Conservation (phyloP, 2,113 vertebrate genomes). For the Ailurus styani region DNA sequence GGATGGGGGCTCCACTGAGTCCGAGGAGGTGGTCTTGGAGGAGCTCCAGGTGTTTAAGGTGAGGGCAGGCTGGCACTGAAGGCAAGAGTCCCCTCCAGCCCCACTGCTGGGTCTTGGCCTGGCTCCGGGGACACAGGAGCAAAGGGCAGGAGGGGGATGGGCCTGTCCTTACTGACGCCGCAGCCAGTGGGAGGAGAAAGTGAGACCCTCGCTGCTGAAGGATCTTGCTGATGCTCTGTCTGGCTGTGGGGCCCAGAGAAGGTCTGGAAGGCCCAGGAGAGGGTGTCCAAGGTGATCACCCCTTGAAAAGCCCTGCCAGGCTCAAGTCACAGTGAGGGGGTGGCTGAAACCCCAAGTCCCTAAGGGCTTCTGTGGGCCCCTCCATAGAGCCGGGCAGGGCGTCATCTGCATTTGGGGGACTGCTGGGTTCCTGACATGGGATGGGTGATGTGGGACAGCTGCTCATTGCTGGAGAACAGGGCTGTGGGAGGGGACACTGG, state of each 20-base stretch:
- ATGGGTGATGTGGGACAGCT: neutral
- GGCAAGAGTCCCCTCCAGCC: neutral
- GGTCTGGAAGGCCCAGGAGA: neutral
- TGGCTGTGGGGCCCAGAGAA: neutral
- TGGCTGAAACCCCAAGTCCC: neutral
- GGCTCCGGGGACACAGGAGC: neutral
- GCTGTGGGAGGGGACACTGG: neutral
- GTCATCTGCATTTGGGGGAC: neutral
- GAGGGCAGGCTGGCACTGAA: neutral
- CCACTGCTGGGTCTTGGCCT: neutral
- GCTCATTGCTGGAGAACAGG: neutral
- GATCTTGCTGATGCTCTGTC: neutral
- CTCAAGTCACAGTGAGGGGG: neutral
- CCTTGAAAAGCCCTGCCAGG: neutral
- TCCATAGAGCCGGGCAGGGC: neutral
- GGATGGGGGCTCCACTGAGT: constrained; percentile 74
- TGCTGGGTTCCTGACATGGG: neutral
- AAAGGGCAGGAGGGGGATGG: neutral
- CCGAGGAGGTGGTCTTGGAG: constrained; percentile 92
- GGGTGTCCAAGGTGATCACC: neutral
- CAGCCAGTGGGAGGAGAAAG: neutral
- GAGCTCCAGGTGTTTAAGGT: constrained; percentile 97
- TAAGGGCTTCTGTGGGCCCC: neutral
- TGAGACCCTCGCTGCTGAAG: neutral
- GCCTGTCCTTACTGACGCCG: neutral